Conservation (phyloP, 1,140 invertebrate species). For the Glossosoma conforme region DNA sequence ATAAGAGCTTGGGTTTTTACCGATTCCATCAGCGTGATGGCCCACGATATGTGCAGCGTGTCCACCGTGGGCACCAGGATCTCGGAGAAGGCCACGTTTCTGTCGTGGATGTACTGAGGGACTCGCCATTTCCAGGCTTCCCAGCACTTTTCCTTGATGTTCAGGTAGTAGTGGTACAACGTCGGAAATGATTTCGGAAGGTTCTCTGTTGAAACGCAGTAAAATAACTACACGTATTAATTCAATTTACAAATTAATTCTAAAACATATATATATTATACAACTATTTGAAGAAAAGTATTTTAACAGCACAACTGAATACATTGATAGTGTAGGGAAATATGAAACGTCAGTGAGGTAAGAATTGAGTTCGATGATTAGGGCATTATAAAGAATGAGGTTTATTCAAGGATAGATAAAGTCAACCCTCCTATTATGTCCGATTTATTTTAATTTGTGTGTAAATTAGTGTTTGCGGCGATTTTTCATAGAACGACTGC, state of each 20-base stretch:
- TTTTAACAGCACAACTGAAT: neutral
- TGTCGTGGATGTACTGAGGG: conserved; percentile 68
- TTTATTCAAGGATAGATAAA: no score
- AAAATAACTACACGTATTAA: conserved; percentile 9
- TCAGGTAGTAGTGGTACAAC: conserved; percentile 78
- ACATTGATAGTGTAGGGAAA: no score
- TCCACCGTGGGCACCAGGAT: conserved; percentile 85
- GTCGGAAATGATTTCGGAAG: conserved; percentile 62
- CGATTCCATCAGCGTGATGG: conserved; percentile 72
- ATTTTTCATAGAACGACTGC: no score
- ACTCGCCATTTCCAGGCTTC: conserved; percentile 79
- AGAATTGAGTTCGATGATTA: no score
- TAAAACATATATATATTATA: conserved; percentile 7
- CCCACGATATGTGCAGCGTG: conserved; percentile 72
- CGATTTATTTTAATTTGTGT: no score
- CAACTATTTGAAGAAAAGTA: conserved; percentile 3
- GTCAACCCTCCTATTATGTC: no score
- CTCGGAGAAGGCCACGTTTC: conserved; percentile 65
- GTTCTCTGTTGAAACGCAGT: conserved; percentile 49
- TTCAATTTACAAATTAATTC: conserved; percentile 9
- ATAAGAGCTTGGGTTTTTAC: conserved; percentile 39
- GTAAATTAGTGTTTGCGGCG: no score
- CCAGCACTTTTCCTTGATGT: conserved; percentile 68
- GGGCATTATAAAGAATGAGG: no score
- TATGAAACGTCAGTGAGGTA: no score